Evolutionary conservation across 1,140 invertebrate species (phyloP).

Genomic region (Aphaenogaster rudis): DNA sequence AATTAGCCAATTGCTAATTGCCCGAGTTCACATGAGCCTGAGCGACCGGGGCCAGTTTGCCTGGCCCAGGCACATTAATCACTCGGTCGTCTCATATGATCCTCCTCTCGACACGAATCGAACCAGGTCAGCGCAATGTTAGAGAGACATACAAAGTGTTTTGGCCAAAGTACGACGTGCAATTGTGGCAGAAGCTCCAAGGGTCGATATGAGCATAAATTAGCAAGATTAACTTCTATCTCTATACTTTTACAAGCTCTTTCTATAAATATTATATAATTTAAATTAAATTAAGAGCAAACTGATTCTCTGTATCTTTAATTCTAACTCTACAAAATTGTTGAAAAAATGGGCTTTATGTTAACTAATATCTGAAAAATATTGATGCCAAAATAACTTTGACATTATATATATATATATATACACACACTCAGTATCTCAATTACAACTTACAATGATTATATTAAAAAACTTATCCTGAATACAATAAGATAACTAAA

Average conservation of each 20-base stretch:
- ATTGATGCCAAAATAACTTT: neutral
- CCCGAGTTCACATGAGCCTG: constrained; percentile 68
- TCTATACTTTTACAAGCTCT: neutral
- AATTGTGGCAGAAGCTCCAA: neutral
- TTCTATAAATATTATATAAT: neutral
- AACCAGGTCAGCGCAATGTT: constrained; percentile 23
- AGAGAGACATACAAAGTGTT: neutral
- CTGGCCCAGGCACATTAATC: constrained; percentile 61
- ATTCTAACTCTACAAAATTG: neutral
- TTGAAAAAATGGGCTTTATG: neutral
- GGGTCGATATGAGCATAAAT: neutral
- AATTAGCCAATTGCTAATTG: constrained; percentile 79
- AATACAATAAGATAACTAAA: neutral
- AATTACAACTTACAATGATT: neutral
- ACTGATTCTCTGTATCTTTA: neutral
- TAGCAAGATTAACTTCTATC: neutral
- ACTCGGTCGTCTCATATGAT: constrained; percentile 8
- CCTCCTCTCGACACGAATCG: neutral
- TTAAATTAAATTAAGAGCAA: neutral
- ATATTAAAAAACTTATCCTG: neutral
- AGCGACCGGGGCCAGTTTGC: constrained; percentile 52
- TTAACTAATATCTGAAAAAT: neutral
- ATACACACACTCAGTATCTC: too few species aligned
- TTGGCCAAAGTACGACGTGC: neutral
- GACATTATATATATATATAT: neutral